A percentile compares a stretch with the other conserved stretches of the same genome.
phyloP scores from a whole-genome alignment of 92 coral and sea anemone genomes.

The Parazoanthus atlanticus region DNA sequence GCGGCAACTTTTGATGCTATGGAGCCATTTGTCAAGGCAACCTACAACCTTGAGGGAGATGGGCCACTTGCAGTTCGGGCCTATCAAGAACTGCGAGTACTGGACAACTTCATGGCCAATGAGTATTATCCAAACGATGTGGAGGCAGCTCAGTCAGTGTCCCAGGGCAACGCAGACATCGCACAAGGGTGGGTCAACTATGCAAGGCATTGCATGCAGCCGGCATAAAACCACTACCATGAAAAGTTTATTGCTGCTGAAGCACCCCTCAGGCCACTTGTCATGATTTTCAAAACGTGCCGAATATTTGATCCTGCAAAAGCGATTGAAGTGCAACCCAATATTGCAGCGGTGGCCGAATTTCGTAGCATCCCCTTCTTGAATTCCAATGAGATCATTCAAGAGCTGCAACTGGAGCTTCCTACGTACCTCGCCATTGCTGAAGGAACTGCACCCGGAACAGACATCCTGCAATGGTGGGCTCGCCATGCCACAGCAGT shows the following conservation, averaged over 20 bases:
- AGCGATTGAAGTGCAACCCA: no score
- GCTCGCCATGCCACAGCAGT: constrained; percentile 26
- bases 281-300: no score
- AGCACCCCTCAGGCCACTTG: no score
- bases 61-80: constrained; percentile 50
- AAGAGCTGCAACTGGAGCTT: constrained; percentile 40
- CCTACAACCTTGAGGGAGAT: constrained; percentile 61
- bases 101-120: constrained; percentile 36
- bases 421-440: constrained; percentile 41
- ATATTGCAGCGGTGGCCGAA: no score
- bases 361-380: no score
- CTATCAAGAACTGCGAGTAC: constrained; percentile 47
- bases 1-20: constrained; percentile 52
- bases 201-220: constrained; percentile 56
- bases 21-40: constrained; percentile 63
- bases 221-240: no score
- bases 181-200: constrained; percentile 54
- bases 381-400: constrained; percentile 7
- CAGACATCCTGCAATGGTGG: constrained; percentile 43
- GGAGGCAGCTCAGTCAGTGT: constrained; percentile 39
- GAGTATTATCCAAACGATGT: constrained; percentile 40
- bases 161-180: constrained; percentile 36
- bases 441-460: constrained; percentile 13
- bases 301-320: no score
- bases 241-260: no score